These are phyloP conservation scores for Stegana nigrithorax DNA, from an alignment of 2,888 invertebrate species.

Conservation along the genomic window DNA sequence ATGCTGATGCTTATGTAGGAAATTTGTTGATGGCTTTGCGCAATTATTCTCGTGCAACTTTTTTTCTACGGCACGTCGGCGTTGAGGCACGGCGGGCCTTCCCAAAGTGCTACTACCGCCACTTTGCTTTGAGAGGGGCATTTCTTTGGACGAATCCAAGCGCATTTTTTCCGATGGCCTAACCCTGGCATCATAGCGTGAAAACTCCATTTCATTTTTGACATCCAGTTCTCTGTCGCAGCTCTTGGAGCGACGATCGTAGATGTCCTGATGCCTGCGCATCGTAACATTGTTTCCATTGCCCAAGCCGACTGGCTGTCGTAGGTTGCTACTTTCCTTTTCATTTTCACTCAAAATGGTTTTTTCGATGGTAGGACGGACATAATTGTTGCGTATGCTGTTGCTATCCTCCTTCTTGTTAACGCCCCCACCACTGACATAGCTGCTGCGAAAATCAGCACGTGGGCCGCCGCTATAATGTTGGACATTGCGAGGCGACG, in stretches of 20 bases:
- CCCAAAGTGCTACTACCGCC: slow-evolving; percentile 41
- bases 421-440: slow-evolving; percentile 34
- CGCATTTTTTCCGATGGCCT: slow-evolving; percentile 7
- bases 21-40: slow-evolving; percentile 18
- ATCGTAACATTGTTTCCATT: slow-evolving; percentile 69
- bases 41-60: slow-evolving; percentile 69
- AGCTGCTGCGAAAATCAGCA: slow-evolving; percentile 46
- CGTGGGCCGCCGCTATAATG: slow-evolving; percentile 57
- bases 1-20: background rate
- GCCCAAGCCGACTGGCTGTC: slow-evolving; percentile 35
- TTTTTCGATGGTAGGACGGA: too few relatives aligned
- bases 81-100: slow-evolving; percentile 76
- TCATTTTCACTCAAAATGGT: too few relatives aligned
- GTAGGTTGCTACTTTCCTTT: slow-evolving; percentile 20
- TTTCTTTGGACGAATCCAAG: background rate
- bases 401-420: slow-evolving; percentile 21
- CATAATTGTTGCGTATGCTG: slow-evolving; percentile 18
- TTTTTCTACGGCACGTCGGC: slow-evolving; percentile 73
- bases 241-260: slow-evolving; percentile 48
- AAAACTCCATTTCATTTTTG: slow-evolving; percentile 21
- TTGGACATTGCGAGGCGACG: slow-evolving; percentile 41
- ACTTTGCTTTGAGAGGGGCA: slow-evolving; percentile 23
- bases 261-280: slow-evolving; percentile 1
- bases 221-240: slow-evolving; percentile 42
- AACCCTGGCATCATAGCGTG: slow-evolving; percentile 12